phyloP scores from a whole-genome alignment of 2,797 vertebrate species.

The Anguilla anguilla region DNA sequence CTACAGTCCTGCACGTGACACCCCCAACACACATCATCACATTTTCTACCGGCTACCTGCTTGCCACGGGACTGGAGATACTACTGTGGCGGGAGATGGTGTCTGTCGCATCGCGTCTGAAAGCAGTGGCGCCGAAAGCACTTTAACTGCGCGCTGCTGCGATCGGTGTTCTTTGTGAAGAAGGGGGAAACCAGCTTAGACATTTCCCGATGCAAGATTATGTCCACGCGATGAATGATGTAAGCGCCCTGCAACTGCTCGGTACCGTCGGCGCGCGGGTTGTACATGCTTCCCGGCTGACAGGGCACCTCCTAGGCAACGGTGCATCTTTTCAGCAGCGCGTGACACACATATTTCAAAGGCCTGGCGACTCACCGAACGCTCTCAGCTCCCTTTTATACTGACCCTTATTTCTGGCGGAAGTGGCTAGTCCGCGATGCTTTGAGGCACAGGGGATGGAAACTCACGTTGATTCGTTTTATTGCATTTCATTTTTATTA shows the following conservation, averaged over 20 bases:
- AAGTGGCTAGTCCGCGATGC: background rate
- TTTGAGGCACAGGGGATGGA: background rate
- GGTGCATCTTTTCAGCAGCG: background rate
- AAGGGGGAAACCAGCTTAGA: background rate
- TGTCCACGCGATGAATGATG: constrained; percentile 24
- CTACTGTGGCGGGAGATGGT: background rate
- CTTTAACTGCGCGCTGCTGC: background rate
- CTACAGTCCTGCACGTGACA: background rate
- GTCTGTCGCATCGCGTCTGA: background rate
- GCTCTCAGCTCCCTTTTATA: background rate
- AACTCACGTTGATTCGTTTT: background rate
- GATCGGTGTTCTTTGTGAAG: too few relatives aligned
- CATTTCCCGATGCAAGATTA: background rate
- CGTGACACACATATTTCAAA: background rate
- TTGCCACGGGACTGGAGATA: background rate
- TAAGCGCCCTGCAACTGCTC: constrained; percentile 27
- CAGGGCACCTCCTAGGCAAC: background rate
- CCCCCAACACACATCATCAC: background rate
- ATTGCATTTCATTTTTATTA: too few relatives aligned
- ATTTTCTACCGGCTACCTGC: background rate
- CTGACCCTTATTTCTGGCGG: background rate
- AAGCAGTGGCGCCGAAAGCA: background rate
- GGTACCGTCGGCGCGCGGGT: background rate
- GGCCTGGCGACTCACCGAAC: background rate
- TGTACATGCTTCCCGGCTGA: background rate